Percentiles rank a stretch among this genome's conserved stretches.
Conservation (phyloP, 2,888 invertebrate species). For the Fragum fragum region DNA sequence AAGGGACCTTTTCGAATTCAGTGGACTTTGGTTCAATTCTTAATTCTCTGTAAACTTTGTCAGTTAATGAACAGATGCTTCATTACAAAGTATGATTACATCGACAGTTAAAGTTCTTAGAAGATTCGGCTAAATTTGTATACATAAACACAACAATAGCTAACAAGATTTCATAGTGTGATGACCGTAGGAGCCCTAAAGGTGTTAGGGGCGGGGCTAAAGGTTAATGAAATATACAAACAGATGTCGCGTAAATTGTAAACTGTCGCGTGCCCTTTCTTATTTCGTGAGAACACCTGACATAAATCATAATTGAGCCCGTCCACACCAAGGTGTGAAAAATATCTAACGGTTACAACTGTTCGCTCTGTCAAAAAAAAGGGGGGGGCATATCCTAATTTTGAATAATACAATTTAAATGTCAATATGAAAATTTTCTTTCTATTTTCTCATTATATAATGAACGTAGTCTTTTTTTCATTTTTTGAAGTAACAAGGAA, state of each 20-base stretch:
- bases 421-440: too few relatives aligned
- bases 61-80: slow-evolving; percentile 61
- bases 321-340: slow-evolving; percentile 58
- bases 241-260: slow-evolving; percentile 61
- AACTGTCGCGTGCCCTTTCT: slow-evolving; percentile 60
- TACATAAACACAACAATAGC: slow-evolving; percentile 57
- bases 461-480: background rate
- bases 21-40: too few relatives aligned
- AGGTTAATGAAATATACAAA: slow-evolving; percentile 63
- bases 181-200: slow-evolving; percentile 44
- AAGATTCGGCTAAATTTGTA: slow-evolving; percentile 45
- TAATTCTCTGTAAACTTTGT: too few relatives aligned
- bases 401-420: too few relatives aligned
- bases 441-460: too few relatives aligned
- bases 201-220: slow-evolving; percentile 56
- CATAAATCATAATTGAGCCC: slow-evolving; percentile 46
- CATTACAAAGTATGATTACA: slow-evolving; percentile 39
- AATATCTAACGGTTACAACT: slow-evolving; percentile 54
- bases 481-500: too few relatives aligned
- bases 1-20: background rate
- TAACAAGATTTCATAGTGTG: slow-evolving; percentile 64
- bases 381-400: too few relatives aligned
- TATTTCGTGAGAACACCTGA: slow-evolving; percentile 55
- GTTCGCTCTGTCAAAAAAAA: background rate
- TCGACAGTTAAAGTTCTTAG: slow-evolving; percentile 57